These are phyloP conservation scores for Pocillopora meandrina DNA, from an alignment of 92 coral and sea anemone genomes.

Conservation along the genomic window DNA sequence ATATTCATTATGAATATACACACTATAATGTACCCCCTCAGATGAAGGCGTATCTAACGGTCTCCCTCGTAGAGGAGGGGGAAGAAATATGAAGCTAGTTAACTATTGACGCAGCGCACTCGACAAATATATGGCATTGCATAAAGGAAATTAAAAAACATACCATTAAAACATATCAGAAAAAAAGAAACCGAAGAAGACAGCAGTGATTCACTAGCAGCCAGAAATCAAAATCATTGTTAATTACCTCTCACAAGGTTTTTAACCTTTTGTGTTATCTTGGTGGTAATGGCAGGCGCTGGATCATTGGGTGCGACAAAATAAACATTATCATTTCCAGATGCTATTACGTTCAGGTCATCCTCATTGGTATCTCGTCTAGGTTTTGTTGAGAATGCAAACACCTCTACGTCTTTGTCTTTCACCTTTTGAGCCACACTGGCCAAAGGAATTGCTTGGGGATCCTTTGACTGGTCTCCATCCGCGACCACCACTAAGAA, in stretches of 20 bases:
- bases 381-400: slow-evolving; percentile 59
- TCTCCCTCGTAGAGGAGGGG: too few species aligned
- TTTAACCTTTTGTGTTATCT: slow-evolving; percentile 30
- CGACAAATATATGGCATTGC: too few species aligned
- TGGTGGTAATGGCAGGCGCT: slow-evolving; percentile 21
- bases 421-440: slow-evolving; percentile 57
- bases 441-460: slow-evolving; percentile 36
- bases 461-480: slow-evolving; percentile 73
- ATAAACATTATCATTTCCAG: slow-evolving; percentile 55
- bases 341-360: slow-evolving; percentile 60
- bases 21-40: too few species aligned
- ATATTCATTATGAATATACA: too few species aligned
- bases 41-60: too few species aligned
- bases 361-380: slow-evolving; percentile 52
- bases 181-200: too few species aligned
- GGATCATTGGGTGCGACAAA: slow-evolving; percentile 31
- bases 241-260: slow-evolving; percentile 43
- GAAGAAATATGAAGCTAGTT: too few species aligned
- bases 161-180: too few species aligned
- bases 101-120: too few species aligned
- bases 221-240: not conserved
- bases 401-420: slow-evolving; percentile 60
- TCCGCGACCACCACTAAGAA: slow-evolving; percentile 64
- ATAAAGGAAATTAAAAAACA: too few species aligned
- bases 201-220: too few species aligned